A percentile compares a stretch with the other conserved stretches of the same genome.
Evolutionary conservation across 2,113 vertebrate species (phyloP).

Genomic region (Hemibagrus wyckioides): DNA sequence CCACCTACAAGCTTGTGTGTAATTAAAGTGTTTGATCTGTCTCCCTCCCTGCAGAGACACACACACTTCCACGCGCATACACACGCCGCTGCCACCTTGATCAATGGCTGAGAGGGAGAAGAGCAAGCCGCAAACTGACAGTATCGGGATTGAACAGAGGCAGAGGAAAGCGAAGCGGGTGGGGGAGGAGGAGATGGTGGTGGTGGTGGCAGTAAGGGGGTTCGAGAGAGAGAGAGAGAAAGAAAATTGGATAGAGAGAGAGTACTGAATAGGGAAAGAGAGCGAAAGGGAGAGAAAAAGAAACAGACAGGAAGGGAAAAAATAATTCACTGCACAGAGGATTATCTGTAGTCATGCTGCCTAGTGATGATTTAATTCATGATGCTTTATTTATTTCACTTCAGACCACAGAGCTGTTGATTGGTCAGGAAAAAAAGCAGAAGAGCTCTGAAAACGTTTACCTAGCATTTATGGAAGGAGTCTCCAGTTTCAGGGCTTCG

Average conservation of each 20-base stretch:
- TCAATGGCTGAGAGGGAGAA: slow-evolving; percentile 70
- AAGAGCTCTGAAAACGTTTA: background rate
- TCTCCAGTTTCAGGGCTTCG: background rate
- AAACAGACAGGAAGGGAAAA: slow-evolving; percentile 7
- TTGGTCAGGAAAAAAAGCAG: background rate
- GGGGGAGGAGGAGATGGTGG: background rate
- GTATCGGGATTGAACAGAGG: slow-evolving; percentile 66
- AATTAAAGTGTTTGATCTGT: slow-evolving; percentile 79
- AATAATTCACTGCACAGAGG: background rate
- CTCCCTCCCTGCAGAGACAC: slow-evolving; percentile 60
- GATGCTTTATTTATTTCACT: background rate
- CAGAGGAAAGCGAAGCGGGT: slow-evolving; percentile 2
- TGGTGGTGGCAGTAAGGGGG: too few species aligned
- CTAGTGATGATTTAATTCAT: background rate
- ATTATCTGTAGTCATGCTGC: background rate
- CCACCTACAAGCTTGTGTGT: slow-evolving; percentile 69
- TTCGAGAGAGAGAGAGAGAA: background rate
- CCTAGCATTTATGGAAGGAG: background rate
- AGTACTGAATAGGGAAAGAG: slow-evolving; percentile 42
- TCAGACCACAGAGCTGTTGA: background rate
- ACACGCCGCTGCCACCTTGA: slow-evolving; percentile 68
- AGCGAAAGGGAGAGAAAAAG: slow-evolving; percentile 24
- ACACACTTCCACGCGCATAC: slow-evolving; percentile 62
- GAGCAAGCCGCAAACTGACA: slow-evolving; percentile 66
- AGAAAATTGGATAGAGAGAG: slow-evolving; percentile 30